These are phyloP conservation scores for Bombylius discolor DNA, from an alignment of 2,888 invertebrate genomes.

Conservation along the genomic window DNA sequence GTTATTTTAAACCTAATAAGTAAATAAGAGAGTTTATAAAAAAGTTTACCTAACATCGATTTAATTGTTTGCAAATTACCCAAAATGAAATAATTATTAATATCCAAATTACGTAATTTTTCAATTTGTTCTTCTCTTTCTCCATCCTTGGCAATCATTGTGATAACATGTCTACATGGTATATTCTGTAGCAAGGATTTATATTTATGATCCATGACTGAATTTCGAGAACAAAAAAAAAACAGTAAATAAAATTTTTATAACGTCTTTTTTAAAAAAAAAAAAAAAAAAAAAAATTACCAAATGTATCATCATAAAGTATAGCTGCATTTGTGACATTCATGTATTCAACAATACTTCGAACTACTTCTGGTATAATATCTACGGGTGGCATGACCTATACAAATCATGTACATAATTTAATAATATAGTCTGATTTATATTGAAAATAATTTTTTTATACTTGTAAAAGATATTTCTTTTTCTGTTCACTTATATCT, in stretches of 20 bases:
- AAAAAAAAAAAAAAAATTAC: slow-evolving; percentile 37
- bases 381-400: slow-evolving; percentile 60
- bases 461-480: slow-evolving; percentile 60
- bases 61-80: slow-evolving; percentile 60
- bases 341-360: slow-evolving; percentile 66
- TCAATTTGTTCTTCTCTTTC: slow-evolving; percentile 50
- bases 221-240: slow-evolving; percentile 1
- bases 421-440: neutral
- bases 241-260: neutral
- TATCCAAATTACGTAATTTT: slow-evolving; percentile 64
- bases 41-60: slow-evolving; percentile 45
- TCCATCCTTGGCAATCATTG: slow-evolving; percentile 45
- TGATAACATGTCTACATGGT: slow-evolving; percentile 79
- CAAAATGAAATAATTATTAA: slow-evolving; percentile 79
- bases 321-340: slow-evolving; percentile 88
- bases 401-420: no score
- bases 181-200: slow-evolving; percentile 81
- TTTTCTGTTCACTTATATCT: slow-evolving; percentile 52
- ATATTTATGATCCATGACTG: slow-evolving; percentile 89
- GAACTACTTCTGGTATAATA: slow-evolving; percentile 67
- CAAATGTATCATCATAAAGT: slow-evolving; percentile 75
- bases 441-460: neutral
- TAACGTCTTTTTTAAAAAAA: neutral
- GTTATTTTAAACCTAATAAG: neutral
- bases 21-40: neutral